Conservation (phyloP, 2,797 vertebrate genomes). For the Fringilla coelebs region DNA sequence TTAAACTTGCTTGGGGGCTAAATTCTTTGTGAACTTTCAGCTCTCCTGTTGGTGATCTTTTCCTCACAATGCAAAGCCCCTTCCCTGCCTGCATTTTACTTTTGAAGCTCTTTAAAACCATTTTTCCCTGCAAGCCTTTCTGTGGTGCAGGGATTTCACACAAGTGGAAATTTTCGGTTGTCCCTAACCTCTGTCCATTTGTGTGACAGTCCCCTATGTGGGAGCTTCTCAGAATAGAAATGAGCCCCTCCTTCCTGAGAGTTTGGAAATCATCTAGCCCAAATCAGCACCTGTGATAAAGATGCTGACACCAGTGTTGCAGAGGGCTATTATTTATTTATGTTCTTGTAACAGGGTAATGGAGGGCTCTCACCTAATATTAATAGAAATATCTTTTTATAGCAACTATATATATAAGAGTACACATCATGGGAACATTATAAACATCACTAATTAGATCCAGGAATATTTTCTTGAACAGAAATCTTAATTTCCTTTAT, state of each 20-base stretch:
- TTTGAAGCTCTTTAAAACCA: background rate
- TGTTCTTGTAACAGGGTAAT: background rate
- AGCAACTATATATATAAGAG: background rate
- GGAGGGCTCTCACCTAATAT: background rate
- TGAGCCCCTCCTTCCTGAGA: background rate
- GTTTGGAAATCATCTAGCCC: background rate
- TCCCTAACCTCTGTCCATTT: background rate
- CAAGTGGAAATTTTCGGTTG: background rate
- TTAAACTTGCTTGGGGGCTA: background rate
- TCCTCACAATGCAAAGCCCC: background rate
- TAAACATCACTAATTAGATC: background rate
- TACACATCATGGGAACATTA: background rate
- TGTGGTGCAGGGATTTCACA: background rate
- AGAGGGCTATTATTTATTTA: constrained; percentile 12
- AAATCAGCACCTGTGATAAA: background rate
- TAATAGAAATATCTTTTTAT: background rate
- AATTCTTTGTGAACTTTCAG: background rate
- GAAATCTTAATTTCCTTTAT: background rate
- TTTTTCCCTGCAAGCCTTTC: background rate
- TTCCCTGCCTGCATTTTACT: background rate
- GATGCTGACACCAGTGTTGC: background rate
- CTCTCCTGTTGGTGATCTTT: background rate
- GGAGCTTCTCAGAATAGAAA: background rate
- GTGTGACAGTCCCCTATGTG: rapidly evolving
- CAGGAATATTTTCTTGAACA: background rate